Base-by-base conservation (phyloP, 2,113 vertebrate genomes). In the Takifugu flavidus region DNA sequence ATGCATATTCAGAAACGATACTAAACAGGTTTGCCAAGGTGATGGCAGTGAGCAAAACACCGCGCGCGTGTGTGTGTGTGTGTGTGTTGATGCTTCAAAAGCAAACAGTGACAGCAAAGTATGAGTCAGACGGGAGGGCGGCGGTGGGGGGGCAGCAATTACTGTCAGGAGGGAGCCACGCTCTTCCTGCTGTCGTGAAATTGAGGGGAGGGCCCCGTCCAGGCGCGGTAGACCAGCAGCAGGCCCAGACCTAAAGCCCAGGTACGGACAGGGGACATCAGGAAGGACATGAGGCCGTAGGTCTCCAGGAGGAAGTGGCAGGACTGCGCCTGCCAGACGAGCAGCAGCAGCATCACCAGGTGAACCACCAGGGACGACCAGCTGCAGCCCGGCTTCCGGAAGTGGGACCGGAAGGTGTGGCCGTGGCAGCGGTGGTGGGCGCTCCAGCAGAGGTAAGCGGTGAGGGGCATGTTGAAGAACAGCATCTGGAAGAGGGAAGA, bases 381-480 rank as follows among this genome's bases (percentile, higher is more conserved):
- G 65, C 55, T 77, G 61, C 72, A 82, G 62, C 80, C 91, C 28
- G 70, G 70, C 0, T 90, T 86, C 54, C 25, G 63, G 49, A 96
- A 56, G 74, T 98, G 95, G 29, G 95, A 94, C n/a, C 62, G 73
- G 74, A 99, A 94, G 82, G 79, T 87, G 82, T 91, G 90, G 45
- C 95, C 95, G 13, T 77, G 90, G 84, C 90, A 93, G 6, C 96
- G 93, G 60, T 93, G 91, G 51, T 93, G 75, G 64, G 98, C 86
- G 83, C 93, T 94, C 97, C 97, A 99, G 89, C 95, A 95, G 54
- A 96, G 87, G 71, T 99, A 99, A 68, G 72, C 89, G 78, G 89
- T 94, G 79, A 99, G 75, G 0, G 97, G 97, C 75, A 96, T 82
- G 87, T 99, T 98, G 88, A 98, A 99, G 88, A 97, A 96, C 3